Evolutionary conservation across 2,113 vertebrate genomes (phyloP), one percentile per base, ranked within the genome.

Genomic region (Choloepus hoffmanni): DNA sequence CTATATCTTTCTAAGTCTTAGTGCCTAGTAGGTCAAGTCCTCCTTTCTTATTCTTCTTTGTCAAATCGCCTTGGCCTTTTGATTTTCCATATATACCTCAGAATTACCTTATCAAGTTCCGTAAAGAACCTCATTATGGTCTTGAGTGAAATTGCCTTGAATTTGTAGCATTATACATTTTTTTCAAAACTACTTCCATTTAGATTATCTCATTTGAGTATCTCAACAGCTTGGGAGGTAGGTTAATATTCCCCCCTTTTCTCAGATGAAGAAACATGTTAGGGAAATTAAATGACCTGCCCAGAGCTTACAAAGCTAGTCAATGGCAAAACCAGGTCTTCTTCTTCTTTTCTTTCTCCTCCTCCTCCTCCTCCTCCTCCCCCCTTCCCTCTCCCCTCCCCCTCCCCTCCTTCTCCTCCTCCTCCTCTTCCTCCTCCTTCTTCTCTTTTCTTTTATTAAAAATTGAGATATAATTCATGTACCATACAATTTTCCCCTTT

Each of bases 41-140:
- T 90, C 48, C n/a, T 74, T 91, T 83, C 53, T 89, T 89, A n/a
- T 58, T 84, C 28, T 73, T 92, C 67, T 90, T 81, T 53, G 40
- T 91, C 82, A 82, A 50, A 74, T 45, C 50, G 12, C 67, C 81
- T 82, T 90, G 26, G 55, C 67, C 33, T 53, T n/a, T 89, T 81
- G 40, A 67, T 90, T 81, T 85, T 78, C 74, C 12, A 60, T 33
- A 74, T 19, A 53, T 2, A 76, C 40, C 5, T 53, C 87, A 78
- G 43, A 86, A 82, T 86, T 58, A 94, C 40, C 67, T 48, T 76
- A 60, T 63, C 19, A 74, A 67, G 33, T 93, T 93, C 65, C 40
- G 16, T 73, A 28, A 82, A 86, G 67, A 86, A 81, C 21, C 40
- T 82, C 73, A 67, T 33, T 81, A 93, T 85, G 67, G 72, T 73